These are phyloP conservation scores for Pteropus rufus DNA, from an alignment of 2,797 vertebrate genomes.

Conservation along the genomic window DNA sequence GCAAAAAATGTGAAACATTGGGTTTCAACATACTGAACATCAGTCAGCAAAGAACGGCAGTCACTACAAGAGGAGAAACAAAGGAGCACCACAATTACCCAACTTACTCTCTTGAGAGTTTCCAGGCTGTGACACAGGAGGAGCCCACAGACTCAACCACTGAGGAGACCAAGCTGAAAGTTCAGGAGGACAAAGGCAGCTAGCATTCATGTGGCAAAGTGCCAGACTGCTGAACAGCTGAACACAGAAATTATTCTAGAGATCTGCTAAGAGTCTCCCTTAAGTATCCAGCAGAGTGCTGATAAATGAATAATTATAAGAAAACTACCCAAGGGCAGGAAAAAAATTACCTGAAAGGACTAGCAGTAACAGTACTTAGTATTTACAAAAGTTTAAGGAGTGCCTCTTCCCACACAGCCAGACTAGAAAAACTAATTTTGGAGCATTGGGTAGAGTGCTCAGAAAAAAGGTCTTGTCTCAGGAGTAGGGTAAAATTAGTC, in stretches of 20 bases:
- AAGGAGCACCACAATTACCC: neutral
- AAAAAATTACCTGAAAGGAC: neutral
- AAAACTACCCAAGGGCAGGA: neutral
- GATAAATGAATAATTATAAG: neutral
- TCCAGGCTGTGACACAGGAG: neutral
- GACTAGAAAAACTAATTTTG: neutral
- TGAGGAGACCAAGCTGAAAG: neutral
- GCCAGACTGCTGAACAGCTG: neutral
- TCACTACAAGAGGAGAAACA: neutral
- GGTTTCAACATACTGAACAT: neutral
- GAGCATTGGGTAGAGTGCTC: neutral
- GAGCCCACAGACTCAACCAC: neutral
- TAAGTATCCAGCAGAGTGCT: neutral
- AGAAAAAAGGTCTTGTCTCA: neutral
- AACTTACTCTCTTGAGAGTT: neutral
- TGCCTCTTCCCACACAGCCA: neutral
- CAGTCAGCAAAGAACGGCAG: neutral
- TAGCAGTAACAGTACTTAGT: neutral
- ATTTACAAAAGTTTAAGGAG: neutral
- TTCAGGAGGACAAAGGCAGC: neutral
- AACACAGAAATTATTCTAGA: neutral
- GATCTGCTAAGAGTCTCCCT: neutral
- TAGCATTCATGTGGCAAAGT: no score
- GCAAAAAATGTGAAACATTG: neutral
- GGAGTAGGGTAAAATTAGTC: neutral